Evolutionary conservation across 1,140 invertebrate genomes (phyloP), one percentile per base, ranked within the genome.

Genomic region (Cyrtorhinus lividipennis): DNA sequence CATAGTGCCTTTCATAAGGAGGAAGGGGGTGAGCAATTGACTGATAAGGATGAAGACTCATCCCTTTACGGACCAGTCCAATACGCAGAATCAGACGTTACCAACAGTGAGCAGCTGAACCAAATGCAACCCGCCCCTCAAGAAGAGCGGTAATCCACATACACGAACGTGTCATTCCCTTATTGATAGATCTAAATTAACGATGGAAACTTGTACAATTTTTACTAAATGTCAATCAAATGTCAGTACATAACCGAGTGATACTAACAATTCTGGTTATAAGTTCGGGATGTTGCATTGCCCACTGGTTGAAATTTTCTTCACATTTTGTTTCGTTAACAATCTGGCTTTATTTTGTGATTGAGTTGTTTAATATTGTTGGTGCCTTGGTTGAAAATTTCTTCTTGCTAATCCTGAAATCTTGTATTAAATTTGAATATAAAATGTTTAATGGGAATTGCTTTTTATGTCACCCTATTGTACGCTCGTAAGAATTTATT

Each of bases 1-100:
- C 26, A 58, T 25, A 79, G 71, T 68, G 65, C 80, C 71, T 58
- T 70, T n/a, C 70, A 73, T 2, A 70, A 71, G 1, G 77, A 79
- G n/a, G 88, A 92, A 65, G 90, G 94, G 66, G 86, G 90, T 64
- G 83, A 85, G 26, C 87, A 92, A 68, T 73, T 93, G 23, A 83
- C 87, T 66, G 85, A 87, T 1, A 86, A 88, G 69, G 85, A 82
- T 1, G 85, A 87, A 72, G 85, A 87, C 61, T 78, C 79, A 0
- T 80, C 82, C 25, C 79, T 82, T 27, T 95, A 88, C 71, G 92
- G 91, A 1, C 84, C 86, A 5, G 76, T 87, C 12, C 92, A 95
- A 73, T 94, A 90, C 70, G 84, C 82, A 23, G 86, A 88, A 65
- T 77, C 77, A 0, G 85, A 90, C 75, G 82, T 90, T 15, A 53